Base-by-base conservation (phyloP, 2,113 vertebrate species). In the Malurus alboscapulatus region DNA sequence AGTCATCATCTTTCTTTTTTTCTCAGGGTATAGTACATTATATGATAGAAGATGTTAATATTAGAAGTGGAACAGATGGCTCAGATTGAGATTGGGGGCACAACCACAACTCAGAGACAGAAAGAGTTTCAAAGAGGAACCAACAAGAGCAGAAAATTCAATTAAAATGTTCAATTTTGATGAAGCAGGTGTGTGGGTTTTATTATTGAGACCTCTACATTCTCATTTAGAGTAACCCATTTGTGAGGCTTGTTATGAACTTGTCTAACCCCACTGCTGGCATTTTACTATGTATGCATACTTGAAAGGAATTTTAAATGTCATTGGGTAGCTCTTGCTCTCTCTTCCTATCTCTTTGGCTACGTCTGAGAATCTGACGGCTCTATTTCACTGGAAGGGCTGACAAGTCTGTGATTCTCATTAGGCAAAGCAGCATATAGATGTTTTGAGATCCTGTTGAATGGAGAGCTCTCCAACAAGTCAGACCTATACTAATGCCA, bases 1-100 rank as follows among this genome's bases (percentile, higher is more conserved):
- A 90, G 55, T 42, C 63, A 91, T 91, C 84, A 88, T 94, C 18
- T 77, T 50, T 59, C 47, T 55, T 83, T 90, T 81, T 94, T 90
- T 87, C 54, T 53, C 36, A 42, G 51, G 18, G 6, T 87, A 68
- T 63, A 25, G n/a, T 86, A 88, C 14, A 24, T 8, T 85, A 9
- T 59, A 87, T 77, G 71, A 86, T 88, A 92, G 82, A 92, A 83
- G 68, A 90, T 81, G 87, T 95, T 96, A 94, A 93, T 93, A 95
- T 95, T 94, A 91, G 91, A 93, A 96, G 21, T 53, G 16, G 68
- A 96, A 94, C 94, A 96, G 95, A 95, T 96, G 94, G 94, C 65
- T 95, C 72, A 90, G 61, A 93, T 57, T 94, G 79, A 95, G 93
- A 93, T 1, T 88, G 72, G 32, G 75, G 75, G 72, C 93, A 95